Percentiles rank a stretch among this genome's conserved stretches.
phyloP scores from a whole-genome alignment of 2,113 vertebrate genomes.

The Arvicanthis niloticus region DNA sequence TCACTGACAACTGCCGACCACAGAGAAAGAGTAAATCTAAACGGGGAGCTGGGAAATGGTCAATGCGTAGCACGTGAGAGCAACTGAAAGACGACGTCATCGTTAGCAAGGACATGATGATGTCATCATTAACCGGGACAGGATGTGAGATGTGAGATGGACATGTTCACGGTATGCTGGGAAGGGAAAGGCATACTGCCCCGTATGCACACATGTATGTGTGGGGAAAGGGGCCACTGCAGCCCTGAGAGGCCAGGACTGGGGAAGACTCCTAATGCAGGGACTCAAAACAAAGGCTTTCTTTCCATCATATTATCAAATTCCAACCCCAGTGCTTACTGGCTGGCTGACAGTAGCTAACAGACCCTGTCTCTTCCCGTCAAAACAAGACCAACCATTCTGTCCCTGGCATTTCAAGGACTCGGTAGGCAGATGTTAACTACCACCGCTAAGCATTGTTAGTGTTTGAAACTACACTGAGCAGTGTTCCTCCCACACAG shows the following conservation, averaged over 20 bases:
- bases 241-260: not conserved
- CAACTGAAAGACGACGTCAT: not conserved
- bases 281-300: slow-evolving; percentile 48
- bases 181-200: not conserved
- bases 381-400: slow-evolving; percentile 16
- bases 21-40: slow-evolving; percentile 38
- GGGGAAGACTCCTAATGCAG: slow-evolving; percentile 4
- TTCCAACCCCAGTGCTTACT: slow-evolving; percentile 10
- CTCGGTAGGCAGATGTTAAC: slow-evolving; percentile 14
- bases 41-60: not conserved
- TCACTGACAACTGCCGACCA: slow-evolving; percentile 35
- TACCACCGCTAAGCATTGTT: not conserved
- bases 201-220: not conserved
- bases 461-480: slow-evolving; percentile 11
- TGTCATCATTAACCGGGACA: not conserved
- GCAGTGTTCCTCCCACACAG: not conserved
- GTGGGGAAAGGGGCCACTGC: not conserved
- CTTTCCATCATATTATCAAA: slow-evolving; percentile 43
- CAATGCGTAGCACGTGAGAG: not conserved
- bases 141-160: not conserved
- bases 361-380: not conserved
- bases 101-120: not conserved
- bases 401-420: slow-evolving; percentile 41
- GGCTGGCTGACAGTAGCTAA: slow-evolving; percentile 7
- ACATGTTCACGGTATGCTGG: not conserved